Evolutionary conservation across 1,140 invertebrate species (phyloP), one percentile per base, ranked within the genome.

Genomic region (Drosophila busckii): DNA sequence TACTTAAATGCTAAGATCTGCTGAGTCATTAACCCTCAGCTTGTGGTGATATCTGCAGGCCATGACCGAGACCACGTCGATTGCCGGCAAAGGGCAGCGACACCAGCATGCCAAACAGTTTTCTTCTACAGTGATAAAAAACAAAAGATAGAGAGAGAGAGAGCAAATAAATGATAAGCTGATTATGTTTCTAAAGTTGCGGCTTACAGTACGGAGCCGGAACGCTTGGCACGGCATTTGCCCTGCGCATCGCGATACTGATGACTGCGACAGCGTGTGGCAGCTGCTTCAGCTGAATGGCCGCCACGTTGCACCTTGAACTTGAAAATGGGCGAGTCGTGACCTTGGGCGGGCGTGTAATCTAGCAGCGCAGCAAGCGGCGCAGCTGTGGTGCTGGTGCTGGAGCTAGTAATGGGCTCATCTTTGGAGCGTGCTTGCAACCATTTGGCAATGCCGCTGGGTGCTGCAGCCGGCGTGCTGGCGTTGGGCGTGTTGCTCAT

Each of bases 151-250:
- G 32, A 20, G 22, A 50, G 13, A 50, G 23, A 19, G 4, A 9
- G 0, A n/a, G 1, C 23, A 46, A 15, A 23, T 35, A 9, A 29
- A 26, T 28, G 45, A 73, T 64, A 53, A 58, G 50, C 37, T 28
- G 42, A 45, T 40, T 38, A 53, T 58, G 48, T 35, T 22, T 32
- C 58, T 23, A 44, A 12, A 8, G 34, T n/a, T 7, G 28, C 35
- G 15, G 46, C 84, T 86, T 84, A 86, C 84, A 78, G 69, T 44
- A 86, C 70, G 20, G 84, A 86, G 29, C 71, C 69, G 26, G 60
- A 68, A 17, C 66, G 66, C 26, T 61, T 75, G 35, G n/a, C 53
- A 40, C 63, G 49, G 23, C 84, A 86, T 29, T 69, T 76, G 53
- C 84, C 78, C 8, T 60, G 60, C 13, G 40, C 61, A 49, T 86